Base-by-base conservation (phyloP, 2,888 invertebrate species). In the Elysia crispata region DNA sequence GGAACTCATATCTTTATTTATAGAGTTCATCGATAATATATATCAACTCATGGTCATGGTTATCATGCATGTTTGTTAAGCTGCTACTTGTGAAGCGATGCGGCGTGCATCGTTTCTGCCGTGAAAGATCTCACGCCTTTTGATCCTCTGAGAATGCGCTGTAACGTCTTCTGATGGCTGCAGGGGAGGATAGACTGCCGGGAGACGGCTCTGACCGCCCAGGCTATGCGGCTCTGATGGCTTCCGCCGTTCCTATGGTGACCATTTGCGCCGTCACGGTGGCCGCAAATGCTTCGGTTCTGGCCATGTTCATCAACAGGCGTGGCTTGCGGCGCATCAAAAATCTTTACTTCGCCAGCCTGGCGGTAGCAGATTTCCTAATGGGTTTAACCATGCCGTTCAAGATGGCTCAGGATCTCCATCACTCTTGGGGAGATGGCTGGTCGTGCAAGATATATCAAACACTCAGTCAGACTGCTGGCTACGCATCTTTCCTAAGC, bases 281-380 rank as follows among this genome's bases (percentile, higher is more conserved):
- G 1, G 81, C 85, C 18, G 88, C 89, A 15, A 89, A 89, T 79
- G 87, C 87, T 30, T 83, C 84, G 1, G 86, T 89, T 15, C 82
- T 88, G 31, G 54, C 86, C 1, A 88, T 89, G 86, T 88, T 89
- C 69, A 67, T 85, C 20, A 80, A 83, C n/a, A 83, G 84, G 69
- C 83, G 83, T 30, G 85, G 84, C 60, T 80, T 89, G 31, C 84
- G 88, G 57, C 84, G 86, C 69, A 86, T 87, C 73, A 84, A 87
- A 75, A 89, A 89, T 79, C 86, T 87, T 31, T 89, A 88, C 83
- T 87, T 89, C 20, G 82, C 86, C 72, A 89, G 87, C 67, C 79
- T 89, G 62, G 88, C 89, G 1, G 67, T 87, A 41, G 86, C 89
- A 0, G 88, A 89, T 76, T 86, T 89, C 73, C 70, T 87, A 8